Conservation (phyloP, 2,888 invertebrate species). For the Pelosia muscerda region DNA sequence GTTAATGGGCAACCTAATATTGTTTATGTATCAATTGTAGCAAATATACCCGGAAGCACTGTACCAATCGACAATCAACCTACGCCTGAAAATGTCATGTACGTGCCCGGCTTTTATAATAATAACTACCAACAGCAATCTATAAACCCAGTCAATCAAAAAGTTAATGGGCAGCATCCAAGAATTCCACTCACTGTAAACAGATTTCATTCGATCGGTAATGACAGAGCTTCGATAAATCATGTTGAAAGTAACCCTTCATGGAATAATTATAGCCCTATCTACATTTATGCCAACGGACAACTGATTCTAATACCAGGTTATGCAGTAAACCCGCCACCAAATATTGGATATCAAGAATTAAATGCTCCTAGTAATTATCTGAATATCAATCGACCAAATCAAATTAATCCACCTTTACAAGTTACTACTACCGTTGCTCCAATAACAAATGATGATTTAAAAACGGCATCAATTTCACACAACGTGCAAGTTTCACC, state of each 20-base stretch:
- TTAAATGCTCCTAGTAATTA: slow-evolving; percentile 1
- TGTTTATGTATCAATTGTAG: slow-evolving; percentile 11
- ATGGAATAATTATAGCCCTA: neutral
- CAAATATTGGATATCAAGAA: neutral
- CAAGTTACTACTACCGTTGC: neutral
- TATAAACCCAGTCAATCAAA: neutral
- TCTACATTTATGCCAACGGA: slow-evolving; percentile 9
- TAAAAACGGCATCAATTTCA: neutral
- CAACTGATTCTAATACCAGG: slow-evolving; percentile 13
- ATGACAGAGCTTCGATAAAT: neutral
- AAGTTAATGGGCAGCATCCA: neutral
- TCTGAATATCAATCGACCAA: neutral
- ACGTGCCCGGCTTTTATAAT: neutral
- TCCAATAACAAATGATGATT: neutral
- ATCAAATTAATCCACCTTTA: neutral
- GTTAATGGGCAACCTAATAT: neutral
- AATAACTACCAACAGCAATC: neutral
- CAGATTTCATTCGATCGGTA: neutral
- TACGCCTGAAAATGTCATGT: neutral
- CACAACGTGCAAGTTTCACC: neutral
- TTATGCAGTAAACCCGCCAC: neutral
- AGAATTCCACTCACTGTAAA: neutral
- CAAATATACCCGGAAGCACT: neutral
- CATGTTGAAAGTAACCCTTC: neutral
- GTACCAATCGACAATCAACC: neutral